These are phyloP conservation scores for Sceliomorpha sp. DNA, from an alignment of 2,888 invertebrate species.

Conservation along the genomic window DNA sequence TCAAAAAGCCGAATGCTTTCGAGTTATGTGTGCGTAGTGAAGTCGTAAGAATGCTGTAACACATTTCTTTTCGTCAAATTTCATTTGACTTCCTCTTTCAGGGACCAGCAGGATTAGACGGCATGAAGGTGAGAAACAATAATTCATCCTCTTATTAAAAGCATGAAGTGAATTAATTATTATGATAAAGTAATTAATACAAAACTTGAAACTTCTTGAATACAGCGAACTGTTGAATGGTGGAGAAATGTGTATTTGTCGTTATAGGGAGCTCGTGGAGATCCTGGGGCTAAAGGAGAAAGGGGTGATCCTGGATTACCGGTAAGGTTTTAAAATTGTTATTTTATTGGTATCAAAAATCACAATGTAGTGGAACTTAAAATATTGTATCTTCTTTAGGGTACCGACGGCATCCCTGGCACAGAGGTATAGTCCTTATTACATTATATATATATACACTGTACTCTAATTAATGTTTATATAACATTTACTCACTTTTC, in stretches of 20 bases:
- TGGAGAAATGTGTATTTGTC: conserved; percentile 38
- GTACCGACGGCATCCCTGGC: conserved; percentile 96
- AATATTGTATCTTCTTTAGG: conserved; percentile 82
- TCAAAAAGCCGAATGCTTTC: conserved; percentile 45
- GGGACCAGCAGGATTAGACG: conserved; percentile 96
- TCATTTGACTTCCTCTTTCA: conserved; percentile 84
- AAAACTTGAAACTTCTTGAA: no score
- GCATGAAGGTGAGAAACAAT: conserved; percentile 92
- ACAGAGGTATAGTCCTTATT: conserved; percentile 88
- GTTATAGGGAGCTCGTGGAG: conserved; percentile 93
- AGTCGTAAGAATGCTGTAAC: conserved; percentile 48
- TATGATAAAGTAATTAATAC: conserved; percentile 19
- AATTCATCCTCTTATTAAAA: conserved; percentile 32
- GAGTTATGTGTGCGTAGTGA: conserved; percentile 51
- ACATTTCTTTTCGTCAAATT: conserved; percentile 66
- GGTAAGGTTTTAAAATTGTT: conserved; percentile 83
- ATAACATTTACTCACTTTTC: neutral
- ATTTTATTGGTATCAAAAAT: conserved; percentile 1
- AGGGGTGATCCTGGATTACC: conserved; percentile 96
- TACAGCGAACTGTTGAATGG: conserved; percentile 17
- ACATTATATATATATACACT: no score
- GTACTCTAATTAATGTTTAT: neutral
- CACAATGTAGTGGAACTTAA: neutral
- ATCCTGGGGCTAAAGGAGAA: conserved; percentile 95
- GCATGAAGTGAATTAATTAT: conserved; percentile 21